Conservation (phyloP, 2,113 vertebrate species). For the Phalacrocorax carbo region DNA sequence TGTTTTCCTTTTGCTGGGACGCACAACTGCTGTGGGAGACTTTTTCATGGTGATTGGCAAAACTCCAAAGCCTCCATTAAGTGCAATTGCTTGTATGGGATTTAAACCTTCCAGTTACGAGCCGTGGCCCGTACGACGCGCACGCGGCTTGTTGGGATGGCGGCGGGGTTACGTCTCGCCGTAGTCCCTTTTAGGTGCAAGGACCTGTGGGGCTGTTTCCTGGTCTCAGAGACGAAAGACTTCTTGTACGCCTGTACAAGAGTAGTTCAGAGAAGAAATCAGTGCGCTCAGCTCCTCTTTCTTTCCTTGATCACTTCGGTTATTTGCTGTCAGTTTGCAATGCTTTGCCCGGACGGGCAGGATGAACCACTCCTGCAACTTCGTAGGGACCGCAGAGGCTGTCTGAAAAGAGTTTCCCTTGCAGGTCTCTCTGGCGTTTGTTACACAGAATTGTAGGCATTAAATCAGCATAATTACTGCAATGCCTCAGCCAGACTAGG, state of each 20-base stretch:
- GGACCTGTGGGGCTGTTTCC: too few relatives aligned
- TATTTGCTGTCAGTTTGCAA: background rate
- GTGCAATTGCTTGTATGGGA: background rate
- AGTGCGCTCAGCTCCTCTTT: background rate
- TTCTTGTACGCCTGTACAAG: background rate
- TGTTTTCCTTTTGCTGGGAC: background rate
- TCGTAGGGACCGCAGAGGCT: background rate
- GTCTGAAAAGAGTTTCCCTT: background rate
- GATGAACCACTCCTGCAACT: background rate
- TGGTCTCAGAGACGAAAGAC: background rate
- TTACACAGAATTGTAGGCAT: background rate
- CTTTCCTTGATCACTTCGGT: background rate
- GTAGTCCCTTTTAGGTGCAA: rapidly evolving
- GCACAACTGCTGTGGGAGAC: rapidly evolving
- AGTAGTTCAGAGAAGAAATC: background rate
- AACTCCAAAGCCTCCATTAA: background rate
- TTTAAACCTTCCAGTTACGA: rapidly evolving
- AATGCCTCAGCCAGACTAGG: background rate
- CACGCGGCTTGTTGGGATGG: rapidly evolving
- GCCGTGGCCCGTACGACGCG: rapidly evolving
- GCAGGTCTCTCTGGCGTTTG: background rate
- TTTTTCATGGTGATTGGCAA: rapidly evolving
- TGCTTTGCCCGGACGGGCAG: background rate
- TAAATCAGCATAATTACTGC: background rate
- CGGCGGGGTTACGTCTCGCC: rapidly evolving